A percentile compares a stretch with the other conserved stretches of the same genome.
Evolutionary conservation across 35 echinoderm and acorn worm genomes (phyloP).

Genomic region (Hemicentrotus pulcherrimus): DNA sequence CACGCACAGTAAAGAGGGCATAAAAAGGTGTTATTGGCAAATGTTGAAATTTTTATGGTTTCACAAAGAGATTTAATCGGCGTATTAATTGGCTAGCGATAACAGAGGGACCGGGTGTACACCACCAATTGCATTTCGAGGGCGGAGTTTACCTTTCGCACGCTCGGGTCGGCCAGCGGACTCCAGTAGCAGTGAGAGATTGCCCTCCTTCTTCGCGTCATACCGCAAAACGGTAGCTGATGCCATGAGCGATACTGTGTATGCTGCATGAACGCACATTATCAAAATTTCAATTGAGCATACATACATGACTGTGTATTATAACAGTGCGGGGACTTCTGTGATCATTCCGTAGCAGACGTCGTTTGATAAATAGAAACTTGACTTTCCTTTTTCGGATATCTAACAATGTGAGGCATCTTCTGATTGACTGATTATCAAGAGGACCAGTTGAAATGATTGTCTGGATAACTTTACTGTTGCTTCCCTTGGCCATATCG

Average conservation of each 20-base stretch:
- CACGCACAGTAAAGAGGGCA: background rate
- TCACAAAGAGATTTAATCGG: conserved; percentile 34
- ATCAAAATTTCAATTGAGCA: background rate
- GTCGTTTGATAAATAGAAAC: background rate
- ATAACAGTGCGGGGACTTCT: background rate
- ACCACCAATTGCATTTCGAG: conserved; percentile 36
- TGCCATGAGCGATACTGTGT: background rate
- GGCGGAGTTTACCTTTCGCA: conserved; percentile 34
- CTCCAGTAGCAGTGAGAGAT: background rate
- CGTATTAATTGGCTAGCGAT: conserved; percentile 40
- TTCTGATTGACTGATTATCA: background rate
- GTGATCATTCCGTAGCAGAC: background rate
- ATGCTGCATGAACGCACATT: background rate
- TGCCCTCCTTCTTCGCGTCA: background rate
- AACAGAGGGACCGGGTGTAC: background rate
- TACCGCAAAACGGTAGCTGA: background rate
- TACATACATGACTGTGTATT: background rate
- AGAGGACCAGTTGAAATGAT: conserved; percentile 35
- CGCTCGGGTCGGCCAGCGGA: background rate
- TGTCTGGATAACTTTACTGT: conserved; percentile 6
- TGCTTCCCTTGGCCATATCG: background rate
- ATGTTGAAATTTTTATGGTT: conserved; percentile 26
- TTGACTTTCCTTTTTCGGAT: conserved; percentile 22
- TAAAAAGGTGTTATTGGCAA: conserved; percentile 9
- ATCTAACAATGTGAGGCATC: conserved; percentile 14